phyloP scores from a whole-genome alignment of 2,113 vertebrate genomes.

The Scomber scombrus region DNA sequence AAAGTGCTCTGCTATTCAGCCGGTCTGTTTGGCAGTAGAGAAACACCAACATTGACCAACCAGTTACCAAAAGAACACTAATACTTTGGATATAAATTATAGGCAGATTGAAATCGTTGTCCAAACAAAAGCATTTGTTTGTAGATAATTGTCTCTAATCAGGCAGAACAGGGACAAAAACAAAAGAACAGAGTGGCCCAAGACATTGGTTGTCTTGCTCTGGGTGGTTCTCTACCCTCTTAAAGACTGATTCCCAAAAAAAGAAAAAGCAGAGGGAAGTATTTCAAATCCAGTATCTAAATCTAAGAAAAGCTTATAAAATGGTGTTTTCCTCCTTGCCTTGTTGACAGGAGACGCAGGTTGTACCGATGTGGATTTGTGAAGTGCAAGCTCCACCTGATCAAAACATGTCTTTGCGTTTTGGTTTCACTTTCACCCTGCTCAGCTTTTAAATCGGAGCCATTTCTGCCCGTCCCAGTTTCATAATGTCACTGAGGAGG shows the following conservation, averaged over 20 bases:
- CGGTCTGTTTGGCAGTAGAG: background rate
- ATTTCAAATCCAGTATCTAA: too few relatives aligned
- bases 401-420: background rate
- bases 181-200: too few relatives aligned
- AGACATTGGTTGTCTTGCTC: too few relatives aligned
- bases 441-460: background rate
- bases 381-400: background rate
- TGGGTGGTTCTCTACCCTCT: too few relatives aligned
- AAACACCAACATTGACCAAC: background rate
- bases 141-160: background rate
- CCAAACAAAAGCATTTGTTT: background rate
- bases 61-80: background rate
- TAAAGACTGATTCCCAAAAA: too few relatives aligned
- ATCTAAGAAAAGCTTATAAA: too few relatives aligned
- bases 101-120: background rate
- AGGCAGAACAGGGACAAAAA: too few relatives aligned
- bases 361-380: background rate
- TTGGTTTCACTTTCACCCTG: background rate
- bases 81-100: background rate
- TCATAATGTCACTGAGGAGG: background rate
- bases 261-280: too few relatives aligned
- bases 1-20: background rate
- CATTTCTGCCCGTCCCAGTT: background rate
- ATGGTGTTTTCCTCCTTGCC: too few relatives aligned
- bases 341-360: too few relatives aligned